These are phyloP conservation scores for Trissonchulus sp. DNA, from an alignment of 2,888 invertebrate species.

Conservation along the genomic window DNA sequence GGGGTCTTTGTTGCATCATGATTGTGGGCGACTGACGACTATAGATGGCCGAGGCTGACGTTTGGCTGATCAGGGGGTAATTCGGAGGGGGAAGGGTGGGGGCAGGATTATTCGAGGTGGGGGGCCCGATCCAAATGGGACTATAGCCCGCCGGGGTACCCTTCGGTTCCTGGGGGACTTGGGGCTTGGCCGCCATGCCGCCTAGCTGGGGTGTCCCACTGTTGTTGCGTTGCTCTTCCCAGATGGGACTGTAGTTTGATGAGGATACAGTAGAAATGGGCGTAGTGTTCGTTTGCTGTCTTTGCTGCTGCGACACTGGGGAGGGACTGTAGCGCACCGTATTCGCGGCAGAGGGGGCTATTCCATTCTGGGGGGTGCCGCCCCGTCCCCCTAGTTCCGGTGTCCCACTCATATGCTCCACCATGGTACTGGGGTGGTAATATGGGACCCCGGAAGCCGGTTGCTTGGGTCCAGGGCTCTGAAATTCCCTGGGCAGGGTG, in stretches of 20 bases:
- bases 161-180: neutral
- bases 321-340: neutral
- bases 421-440: slow-evolving; percentile 23
- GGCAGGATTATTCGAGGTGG: neutral
- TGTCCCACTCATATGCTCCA: neutral
- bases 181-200: too few relatives aligned
- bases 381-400: neutral
- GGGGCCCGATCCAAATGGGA: neutral
- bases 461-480: neutral
- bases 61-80: neutral
- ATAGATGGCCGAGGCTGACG: neutral
- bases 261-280: neutral
- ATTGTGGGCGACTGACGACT: too few relatives aligned
- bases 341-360: neutral
- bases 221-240: too few relatives aligned
- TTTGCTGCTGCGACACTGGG: neutral
- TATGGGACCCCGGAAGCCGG: slow-evolving; percentile 24
- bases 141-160: neutral
- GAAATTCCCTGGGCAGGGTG: neutral
- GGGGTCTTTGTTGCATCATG: too few relatives aligned
- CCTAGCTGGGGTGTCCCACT: too few relatives aligned
- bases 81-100: neutral
- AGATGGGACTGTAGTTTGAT: neutral
- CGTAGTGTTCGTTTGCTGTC: neutral
- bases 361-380: neutral